phyloP scores from a whole-genome alignment of 1,140 invertebrate genomes.

The Bombus consobrinus region DNA sequence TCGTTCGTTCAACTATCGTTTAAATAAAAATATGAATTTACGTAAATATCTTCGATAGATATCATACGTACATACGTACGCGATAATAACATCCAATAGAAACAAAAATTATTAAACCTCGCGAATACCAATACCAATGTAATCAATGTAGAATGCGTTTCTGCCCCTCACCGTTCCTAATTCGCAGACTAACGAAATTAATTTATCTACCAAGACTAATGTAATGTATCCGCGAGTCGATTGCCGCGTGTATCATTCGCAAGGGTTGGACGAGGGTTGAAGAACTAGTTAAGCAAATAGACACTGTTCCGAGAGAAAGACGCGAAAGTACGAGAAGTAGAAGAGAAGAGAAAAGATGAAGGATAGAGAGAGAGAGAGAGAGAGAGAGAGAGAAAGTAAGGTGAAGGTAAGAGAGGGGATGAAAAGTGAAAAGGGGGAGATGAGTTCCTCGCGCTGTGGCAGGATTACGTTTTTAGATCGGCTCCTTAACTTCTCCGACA shows the following conservation, averaged over 20 bases:
- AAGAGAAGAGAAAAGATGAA: background rate
- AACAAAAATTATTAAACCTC: background rate
- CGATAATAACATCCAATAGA: background rate
- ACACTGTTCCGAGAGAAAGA: conserved; percentile 52
- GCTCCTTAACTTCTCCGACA: conserved; percentile 58
- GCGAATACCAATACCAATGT: conserved; percentile 25
- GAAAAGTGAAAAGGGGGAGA: conserved; percentile 4
- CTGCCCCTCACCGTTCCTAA: conserved; percentile 59
- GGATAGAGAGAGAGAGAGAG: too few relatives aligned
- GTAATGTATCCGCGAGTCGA: conserved; percentile 69
- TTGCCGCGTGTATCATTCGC: conserved; percentile 63
- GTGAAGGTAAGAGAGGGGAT: too few relatives aligned
- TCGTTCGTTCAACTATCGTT: background rate
- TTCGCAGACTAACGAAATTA: conserved; percentile 74
- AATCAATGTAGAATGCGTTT: conserved; percentile 62
- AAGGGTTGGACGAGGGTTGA: conserved; percentile 52
- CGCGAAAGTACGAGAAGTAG: conserved; percentile 30
- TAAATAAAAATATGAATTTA: too few relatives aligned
- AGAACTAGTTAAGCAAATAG: conserved; percentile 79
- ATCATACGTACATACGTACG: too few relatives aligned
- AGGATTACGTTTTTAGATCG: conserved; percentile 67
- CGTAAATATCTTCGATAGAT: too few relatives aligned
- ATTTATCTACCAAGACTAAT: conserved; percentile 74
- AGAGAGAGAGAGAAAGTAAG: too few relatives aligned
- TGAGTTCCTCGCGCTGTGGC: conserved; percentile 14